Evolutionary conservation across 2,888 invertebrate species (phyloP).

Genomic region (Balanococcus diminutus): DNA sequence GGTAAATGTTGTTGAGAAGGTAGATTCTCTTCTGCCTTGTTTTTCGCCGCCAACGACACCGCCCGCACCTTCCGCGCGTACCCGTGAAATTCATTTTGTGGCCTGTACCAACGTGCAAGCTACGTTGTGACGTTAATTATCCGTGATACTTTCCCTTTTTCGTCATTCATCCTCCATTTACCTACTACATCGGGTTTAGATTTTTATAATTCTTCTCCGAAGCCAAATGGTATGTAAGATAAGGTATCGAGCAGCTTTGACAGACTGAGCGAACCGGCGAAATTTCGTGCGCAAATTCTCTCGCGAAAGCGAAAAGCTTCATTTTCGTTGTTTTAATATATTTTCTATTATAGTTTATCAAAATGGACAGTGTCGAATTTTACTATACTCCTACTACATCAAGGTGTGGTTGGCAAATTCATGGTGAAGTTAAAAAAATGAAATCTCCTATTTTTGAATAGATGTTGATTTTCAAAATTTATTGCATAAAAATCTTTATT

Average conservation of each 20-base stretch:
- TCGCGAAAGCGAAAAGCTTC: neutral
- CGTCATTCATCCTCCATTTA: neutral
- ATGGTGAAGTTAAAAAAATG: too few relatives aligned
- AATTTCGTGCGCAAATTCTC: neutral
- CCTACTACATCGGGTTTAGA: conserved; percentile 13
- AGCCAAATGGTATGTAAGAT: neutral
- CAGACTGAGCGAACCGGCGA: neutral
- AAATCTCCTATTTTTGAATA: too few relatives aligned
- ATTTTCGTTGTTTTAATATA: neutral
- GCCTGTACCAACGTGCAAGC: conserved; percentile 12
- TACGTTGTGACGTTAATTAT: conserved; percentile 34
- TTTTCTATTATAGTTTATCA: too few relatives aligned
- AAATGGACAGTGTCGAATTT: too few relatives aligned
- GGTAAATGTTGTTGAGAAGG: conserved; percentile 45
- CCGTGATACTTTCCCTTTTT: conserved; percentile 38
- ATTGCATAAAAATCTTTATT: too few relatives aligned
- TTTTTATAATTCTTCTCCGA: neutral
- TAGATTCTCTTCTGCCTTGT: conserved; percentile 9
- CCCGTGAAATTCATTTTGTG: conserved; percentile 36
- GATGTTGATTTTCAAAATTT: too few relatives aligned
- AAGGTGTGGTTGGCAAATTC: too few relatives aligned
- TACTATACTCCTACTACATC: too few relatives aligned
- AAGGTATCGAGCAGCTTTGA: neutral
- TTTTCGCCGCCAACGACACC: conserved; percentile 11
- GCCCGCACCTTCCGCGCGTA: neutral